Conservation (phyloP, 2,113 vertebrate genomes). For the Himantopus leucocephalus region DNA sequence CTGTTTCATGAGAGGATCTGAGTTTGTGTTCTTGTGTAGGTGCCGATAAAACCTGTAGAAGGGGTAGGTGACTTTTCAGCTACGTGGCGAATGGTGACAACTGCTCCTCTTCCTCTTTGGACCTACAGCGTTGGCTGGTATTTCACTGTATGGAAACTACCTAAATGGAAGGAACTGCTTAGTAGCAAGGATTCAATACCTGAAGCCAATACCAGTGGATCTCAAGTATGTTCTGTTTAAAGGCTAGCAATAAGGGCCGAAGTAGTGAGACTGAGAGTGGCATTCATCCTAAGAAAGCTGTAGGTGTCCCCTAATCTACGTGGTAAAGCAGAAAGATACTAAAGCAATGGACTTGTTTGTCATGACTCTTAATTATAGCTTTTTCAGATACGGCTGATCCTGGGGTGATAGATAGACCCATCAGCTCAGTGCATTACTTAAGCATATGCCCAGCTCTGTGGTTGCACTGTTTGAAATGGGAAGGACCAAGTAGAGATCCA, state of each 20-base stretch:
- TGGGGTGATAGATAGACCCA: not conserved
- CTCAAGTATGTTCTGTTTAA: not conserved
- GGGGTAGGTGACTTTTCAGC: not conserved
- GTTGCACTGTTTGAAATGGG: not conserved
- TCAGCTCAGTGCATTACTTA: not conserved
- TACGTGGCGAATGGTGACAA: accelerated
- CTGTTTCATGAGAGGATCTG: not conserved
- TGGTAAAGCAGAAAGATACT: not conserved
- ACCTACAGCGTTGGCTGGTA: not conserved
- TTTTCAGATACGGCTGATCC: not conserved
- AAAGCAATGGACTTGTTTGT: not conserved
- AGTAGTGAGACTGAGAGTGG: not conserved
- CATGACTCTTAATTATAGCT: not conserved
- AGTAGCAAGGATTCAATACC: not conserved
- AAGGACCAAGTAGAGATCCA: not conserved
- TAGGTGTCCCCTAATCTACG: not conserved
- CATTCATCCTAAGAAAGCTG: not conserved
- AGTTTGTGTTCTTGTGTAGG: not conserved
- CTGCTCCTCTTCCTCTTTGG: not conserved
- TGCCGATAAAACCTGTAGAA: not conserved
- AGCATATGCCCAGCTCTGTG: not conserved
- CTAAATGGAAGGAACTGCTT: not conserved
- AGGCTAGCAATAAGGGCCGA: not conserved
- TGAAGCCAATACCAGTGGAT: not conserved
- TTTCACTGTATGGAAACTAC: not conserved